Evolutionary conservation across 2,113 vertebrate genomes (phyloP), one percentile per base, ranked within the genome.

Genomic region (Daboia siamensis): DNA sequence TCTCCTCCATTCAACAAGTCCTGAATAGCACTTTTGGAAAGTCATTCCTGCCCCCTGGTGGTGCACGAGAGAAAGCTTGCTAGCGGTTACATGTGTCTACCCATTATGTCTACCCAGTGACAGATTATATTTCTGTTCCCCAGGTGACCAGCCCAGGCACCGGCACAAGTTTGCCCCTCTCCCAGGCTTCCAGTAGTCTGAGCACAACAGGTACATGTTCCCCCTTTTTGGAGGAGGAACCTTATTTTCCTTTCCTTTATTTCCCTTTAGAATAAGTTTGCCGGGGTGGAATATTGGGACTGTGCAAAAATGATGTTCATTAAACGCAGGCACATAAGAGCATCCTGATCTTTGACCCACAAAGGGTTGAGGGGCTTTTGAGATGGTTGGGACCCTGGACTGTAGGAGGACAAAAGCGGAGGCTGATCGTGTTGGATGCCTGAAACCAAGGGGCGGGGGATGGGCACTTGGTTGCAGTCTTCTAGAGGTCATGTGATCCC

Each of bases 181-280:
- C 98, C 90, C 98, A 98, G 97, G 98, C 98, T 93, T 98, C 98
- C 96, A 98, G 97, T 97, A 98, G 97, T 97, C 98, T 98, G 97
- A 98, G 98, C 98, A 98, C 98, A 98, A 98, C 98, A 98, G 98
- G 98, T 98, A 57, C 21, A 26, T 2, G 10, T 10, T n/a, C 51
- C 84, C 52, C 29, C 5, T 80, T 44, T 26, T 33, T 51, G 1
- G n/a, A 6, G 1, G 21, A 24, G 5, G 55, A 51, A n/a, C 39
- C 84, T 33, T 33, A 29, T 26, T 39, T 61, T 24, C 39, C 46
- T n/a, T 33, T 46, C 39, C 8, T 80, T 39, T 69, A 7, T 33
- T 52, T 84, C 21, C 64, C 44, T 4, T 51, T 74, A 20, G n/a
- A 15, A 26, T 3, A 74, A 74, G 26, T 56, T 44, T 17, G 1